Evolutionary conservation across 2,797 vertebrate genomes (phyloP).

Genomic region (Sebastiscus tertius): DNA sequence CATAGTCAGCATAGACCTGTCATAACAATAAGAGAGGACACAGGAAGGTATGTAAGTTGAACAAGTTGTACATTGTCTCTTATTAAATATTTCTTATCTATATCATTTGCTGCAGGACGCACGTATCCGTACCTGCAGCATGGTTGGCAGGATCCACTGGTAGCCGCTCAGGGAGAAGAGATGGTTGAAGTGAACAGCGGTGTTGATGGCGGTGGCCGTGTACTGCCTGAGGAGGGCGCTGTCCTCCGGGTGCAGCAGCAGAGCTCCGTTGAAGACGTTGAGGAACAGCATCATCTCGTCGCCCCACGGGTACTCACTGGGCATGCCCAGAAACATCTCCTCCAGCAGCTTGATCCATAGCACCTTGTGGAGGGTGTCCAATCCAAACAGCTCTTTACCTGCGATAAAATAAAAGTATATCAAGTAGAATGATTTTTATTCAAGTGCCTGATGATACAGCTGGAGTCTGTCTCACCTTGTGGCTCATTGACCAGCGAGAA

Average conservation of each 20-base stretch:
- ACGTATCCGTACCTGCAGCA: constrained; percentile 88
- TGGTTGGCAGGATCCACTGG: constrained; percentile 98
- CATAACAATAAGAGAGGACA: background rate
- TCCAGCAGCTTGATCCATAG: constrained; percentile 98
- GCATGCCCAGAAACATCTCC: constrained; percentile 99
- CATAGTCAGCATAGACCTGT: constrained; percentile 96
- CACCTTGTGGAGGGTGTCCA: constrained; percentile 98
- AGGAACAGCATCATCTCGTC: constrained; percentile 99
- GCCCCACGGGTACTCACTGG: constrained; percentile 98
- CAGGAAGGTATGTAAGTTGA: background rate
- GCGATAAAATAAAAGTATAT: background rate
- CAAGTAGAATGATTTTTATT: background rate
- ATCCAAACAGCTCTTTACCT: constrained; percentile 97
- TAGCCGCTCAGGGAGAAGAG: constrained; percentile 98
- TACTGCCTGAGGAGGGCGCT: constrained; percentile 96
- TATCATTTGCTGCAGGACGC: no score
- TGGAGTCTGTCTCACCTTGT: constrained; percentile 82
- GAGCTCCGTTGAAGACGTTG: constrained; percentile 95
- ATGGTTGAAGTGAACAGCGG: constrained; percentile 97
- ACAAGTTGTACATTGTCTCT: no score
- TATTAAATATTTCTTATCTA: background rate
- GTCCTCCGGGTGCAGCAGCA: constrained; percentile 97
- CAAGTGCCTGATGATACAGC: accelerated
- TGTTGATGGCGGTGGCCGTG: constrained; percentile 97
- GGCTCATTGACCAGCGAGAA: constrained; percentile 97